phyloP scores from a whole-genome alignment of 2,797 vertebrate genomes.

The Fringilla coelebs region DNA sequence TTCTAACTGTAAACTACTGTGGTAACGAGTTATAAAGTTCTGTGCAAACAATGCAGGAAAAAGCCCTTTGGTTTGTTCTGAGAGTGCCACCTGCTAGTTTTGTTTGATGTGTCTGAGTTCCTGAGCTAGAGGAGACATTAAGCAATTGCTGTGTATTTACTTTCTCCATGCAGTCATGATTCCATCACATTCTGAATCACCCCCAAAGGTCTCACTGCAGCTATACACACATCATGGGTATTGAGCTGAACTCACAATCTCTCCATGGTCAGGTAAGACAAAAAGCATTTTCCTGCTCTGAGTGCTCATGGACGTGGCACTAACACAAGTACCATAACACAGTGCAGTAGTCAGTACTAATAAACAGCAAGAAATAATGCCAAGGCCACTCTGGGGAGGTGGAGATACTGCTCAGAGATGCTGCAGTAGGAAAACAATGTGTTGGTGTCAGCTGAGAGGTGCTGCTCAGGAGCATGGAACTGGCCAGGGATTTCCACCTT shows the following conservation, averaged over 20 bases:
- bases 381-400: not conserved
- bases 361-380: not conserved
- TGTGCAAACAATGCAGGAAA: not conserved
- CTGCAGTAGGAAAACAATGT: rapidly evolving
- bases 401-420: not conserved
- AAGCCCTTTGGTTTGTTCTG: not conserved
- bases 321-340: not conserved
- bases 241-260: not conserved
- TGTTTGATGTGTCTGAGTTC: not conserved
- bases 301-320: not conserved
- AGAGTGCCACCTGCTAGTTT: not conserved
- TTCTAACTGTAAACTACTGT: not conserved
- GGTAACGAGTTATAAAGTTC: not conserved
- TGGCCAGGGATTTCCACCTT: not conserved
- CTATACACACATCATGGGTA: not conserved
- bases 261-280: not conserved
- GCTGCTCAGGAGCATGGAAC: not conserved
- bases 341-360: not conserved
- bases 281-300: not conserved
- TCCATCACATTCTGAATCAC: not conserved
- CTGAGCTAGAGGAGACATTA: not conserved
- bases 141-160: not conserved
- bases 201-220: not conserved
- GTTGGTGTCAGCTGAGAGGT: not conserved
- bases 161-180: not conserved